phyloP scores from a whole-genome alignment of 2,888 invertebrate genomes.

The Tenthredo mesomela region DNA sequence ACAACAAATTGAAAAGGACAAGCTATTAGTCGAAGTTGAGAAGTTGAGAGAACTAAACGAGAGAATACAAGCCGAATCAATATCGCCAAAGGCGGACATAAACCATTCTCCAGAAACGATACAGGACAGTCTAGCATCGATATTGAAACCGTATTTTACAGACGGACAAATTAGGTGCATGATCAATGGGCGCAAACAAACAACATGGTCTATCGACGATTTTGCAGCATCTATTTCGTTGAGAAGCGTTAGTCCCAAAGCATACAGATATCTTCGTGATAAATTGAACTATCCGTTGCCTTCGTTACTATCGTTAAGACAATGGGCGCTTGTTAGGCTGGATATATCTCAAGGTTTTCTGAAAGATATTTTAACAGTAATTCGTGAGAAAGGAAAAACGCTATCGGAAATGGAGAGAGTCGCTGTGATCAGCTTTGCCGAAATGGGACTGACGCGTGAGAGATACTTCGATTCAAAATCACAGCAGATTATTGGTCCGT shows the following conservation, averaged over 20 bases:
- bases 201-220: constrained; percentile 47
- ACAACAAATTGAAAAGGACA: background rate
- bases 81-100: background rate
- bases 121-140: background rate
- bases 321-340: constrained; percentile 30
- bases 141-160: constrained; percentile 18
- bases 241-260: constrained; percentile 30
- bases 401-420: constrained; percentile 52
- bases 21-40: background rate
- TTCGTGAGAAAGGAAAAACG: constrained; percentile 55
- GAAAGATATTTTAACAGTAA: constrained; percentile 56
- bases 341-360: constrained; percentile 56
- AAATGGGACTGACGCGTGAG: constrained; percentile 52
- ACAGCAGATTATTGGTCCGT: constrained; percentile 60
- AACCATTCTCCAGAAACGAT: background rate
- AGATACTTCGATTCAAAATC: background rate
- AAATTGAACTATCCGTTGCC: constrained; percentile 44
- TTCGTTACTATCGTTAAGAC: constrained; percentile 38
- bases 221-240: constrained; percentile 47
- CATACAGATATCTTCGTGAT: constrained; percentile 40
- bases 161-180: constrained; percentile 46
- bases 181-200: background rate
- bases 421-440: constrained; percentile 60
- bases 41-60: background rate
- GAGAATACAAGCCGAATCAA: background rate